Evolutionary conservation across 2,113 vertebrate genomes (phyloP).

Genomic region (Actenoides lindsayi): DNA sequence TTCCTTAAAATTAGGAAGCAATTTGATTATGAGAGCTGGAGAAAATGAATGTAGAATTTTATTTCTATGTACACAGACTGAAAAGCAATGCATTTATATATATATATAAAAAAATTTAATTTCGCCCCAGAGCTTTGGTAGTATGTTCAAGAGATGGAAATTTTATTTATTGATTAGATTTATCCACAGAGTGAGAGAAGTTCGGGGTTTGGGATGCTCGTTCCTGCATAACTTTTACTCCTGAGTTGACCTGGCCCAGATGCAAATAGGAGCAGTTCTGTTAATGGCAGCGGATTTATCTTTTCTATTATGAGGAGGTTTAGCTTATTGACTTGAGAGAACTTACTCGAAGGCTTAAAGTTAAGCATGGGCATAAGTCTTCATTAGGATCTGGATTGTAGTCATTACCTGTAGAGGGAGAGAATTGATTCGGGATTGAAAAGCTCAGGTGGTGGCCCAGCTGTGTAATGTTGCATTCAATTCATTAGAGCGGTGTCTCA

Average conservation of each 20-base stretch:
- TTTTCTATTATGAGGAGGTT: background rate
- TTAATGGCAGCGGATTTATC: background rate
- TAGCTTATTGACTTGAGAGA: constrained; percentile 19
- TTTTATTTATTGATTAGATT: background rate
- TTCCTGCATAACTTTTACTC: background rate
- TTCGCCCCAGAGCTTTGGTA: background rate
- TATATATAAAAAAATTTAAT: background rate
- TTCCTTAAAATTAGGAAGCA: background rate
- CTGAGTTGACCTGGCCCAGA: background rate
- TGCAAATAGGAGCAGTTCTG: background rate
- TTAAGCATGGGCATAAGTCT: constrained; percentile 10
- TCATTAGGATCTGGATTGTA: background rate
- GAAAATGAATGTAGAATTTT: background rate
- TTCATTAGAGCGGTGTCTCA: background rate
- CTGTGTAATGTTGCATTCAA: background rate
- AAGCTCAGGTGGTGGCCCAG: constrained; percentile 9
- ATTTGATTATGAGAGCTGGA: background rate
- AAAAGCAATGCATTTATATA: background rate
- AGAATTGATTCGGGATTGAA: background rate
- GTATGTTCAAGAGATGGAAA: background rate
- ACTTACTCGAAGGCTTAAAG: constrained; percentile 9
- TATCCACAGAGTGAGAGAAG: background rate
- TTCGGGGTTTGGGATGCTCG: background rate
- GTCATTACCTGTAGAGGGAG: background rate
- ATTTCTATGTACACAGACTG: background rate